Conservation (phyloP, 2,113 vertebrate species). For the Leptobrachium leishanense region DNA sequence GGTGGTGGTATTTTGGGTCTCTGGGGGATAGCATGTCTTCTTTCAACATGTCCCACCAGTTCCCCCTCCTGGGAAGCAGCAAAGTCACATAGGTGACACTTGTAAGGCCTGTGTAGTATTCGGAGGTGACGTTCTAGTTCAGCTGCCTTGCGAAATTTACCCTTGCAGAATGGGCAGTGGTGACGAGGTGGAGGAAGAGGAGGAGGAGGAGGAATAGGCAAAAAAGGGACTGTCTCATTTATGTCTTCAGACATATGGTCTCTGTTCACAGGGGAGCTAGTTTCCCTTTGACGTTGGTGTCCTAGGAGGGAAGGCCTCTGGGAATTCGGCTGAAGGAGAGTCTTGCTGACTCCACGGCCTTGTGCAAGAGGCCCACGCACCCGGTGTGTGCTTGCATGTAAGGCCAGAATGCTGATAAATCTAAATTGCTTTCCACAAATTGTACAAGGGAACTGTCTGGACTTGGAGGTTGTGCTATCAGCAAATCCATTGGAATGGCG, state of each 20-base stretch:
- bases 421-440: constrained; percentile 89
- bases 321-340: constrained; percentile 54
- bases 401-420: constrained; percentile 90
- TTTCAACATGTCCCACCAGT: constrained; percentile 70
- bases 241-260: constrained; percentile 55
- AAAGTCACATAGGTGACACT: constrained; percentile 86
- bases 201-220: constrained; percentile 37
- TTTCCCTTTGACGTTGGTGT: constrained; percentile 60
- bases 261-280: constrained; percentile 39
- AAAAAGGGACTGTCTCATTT: constrained; percentile 22
- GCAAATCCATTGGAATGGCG: constrained; percentile 77
- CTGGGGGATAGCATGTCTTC: constrained; percentile 70
- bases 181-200: constrained; percentile 64
- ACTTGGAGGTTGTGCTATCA: constrained; percentile 54
- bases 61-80: constrained; percentile 84
- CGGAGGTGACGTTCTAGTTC: constrained; percentile 86
- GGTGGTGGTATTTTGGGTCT: constrained; percentile 29
- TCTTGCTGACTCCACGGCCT: constrained; percentile 53
- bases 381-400: constrained; percentile 84
- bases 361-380: constrained; percentile 57
- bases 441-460: constrained; percentile 78
- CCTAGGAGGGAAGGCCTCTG: constrained; percentile 64
- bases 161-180: constrained; percentile 88
- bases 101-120: constrained; percentile 89
- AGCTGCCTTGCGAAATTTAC: constrained; percentile 86